Evolutionary conservation across 2,113 vertebrate genomes (phyloP), one percentile per base, ranked within the genome.

Genomic region (Piaya cayana): DNA sequence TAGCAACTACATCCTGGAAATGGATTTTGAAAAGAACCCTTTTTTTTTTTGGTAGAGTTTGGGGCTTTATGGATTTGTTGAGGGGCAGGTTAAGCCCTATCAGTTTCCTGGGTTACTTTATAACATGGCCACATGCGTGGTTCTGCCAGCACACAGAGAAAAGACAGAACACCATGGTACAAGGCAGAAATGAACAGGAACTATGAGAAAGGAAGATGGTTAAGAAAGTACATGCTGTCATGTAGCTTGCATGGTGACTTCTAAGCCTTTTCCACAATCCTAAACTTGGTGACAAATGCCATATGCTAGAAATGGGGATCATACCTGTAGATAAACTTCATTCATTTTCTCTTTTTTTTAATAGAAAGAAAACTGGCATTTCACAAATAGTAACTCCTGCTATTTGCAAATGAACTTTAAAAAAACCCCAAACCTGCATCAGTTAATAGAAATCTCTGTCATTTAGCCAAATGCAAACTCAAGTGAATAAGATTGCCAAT

Each of bases 381-480:
- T 96, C 90, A 82, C 72, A 94, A 97, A 96, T 76, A 96, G 77
- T 97, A 93, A 97, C 95, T 94, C 47, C 52, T 93, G 70, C 84
- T 95, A 87, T 93, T 78, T 95, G 90, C 86, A 96, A 92, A 60
- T 92, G 58, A 86, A 74, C 49, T 74, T 32, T 39, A 39, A 39
- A 74, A 64, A 90, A 75, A 39, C 39, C 39, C 39, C n/a, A 82
- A 43, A 43, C 10, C 29, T 89, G 72, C 68, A 86, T 95, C 82
- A 72, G 88, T 97, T 89, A 95, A 84, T 94, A 83, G 88, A 97
- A 96, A 80, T 93, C 76, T 92, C 60, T 97, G 85, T 83, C 90
- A 94, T 91, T 90, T 90, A 92, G 96, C 94, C 95, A 71, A 81
- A 95, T 95, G 97, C 95, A 95, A 90, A 91, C 69, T 97, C 96